These are phyloP conservation scores for Tauraco erythrolophus DNA, from an alignment of 2,113 vertebrate genomes.

Conservation along the genomic window DNA sequence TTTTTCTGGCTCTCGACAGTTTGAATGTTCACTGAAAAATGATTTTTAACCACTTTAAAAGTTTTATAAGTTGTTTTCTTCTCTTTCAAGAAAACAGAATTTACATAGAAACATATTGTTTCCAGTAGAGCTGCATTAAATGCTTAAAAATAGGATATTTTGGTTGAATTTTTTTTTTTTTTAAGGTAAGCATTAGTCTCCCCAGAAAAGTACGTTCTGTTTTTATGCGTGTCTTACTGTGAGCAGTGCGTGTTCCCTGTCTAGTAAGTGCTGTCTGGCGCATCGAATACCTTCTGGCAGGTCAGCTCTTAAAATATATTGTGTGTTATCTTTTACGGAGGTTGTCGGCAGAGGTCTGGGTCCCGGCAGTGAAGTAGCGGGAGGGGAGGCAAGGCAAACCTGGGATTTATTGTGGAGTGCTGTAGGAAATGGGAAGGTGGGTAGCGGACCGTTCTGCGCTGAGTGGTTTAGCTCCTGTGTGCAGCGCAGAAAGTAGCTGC, in stretches of 20 bases:
- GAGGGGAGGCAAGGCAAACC: background rate
- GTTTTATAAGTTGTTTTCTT: background rate
- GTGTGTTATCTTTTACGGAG: background rate
- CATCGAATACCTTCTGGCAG: background rate
- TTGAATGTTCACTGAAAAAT: background rate
- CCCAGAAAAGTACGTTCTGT: constrained; percentile 5
- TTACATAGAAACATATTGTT: background rate
- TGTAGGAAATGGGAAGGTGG: background rate
- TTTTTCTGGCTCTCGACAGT: background rate
- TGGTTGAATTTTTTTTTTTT: background rate
- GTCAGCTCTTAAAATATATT: background rate
- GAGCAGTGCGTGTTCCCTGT: background rate
- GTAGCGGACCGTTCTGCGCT: background rate
- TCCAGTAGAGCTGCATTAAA: background rate
- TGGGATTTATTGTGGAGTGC: background rate
- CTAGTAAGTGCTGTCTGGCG: background rate
- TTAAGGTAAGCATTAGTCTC: background rate
- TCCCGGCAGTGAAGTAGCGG: background rate
- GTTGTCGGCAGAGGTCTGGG: background rate
- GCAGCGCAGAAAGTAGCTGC: background rate
- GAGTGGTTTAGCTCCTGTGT: background rate
- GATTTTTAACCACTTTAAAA: background rate
- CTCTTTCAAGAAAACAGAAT: background rate
- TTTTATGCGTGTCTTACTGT: background rate
- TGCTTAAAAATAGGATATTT: background rate